These are phyloP conservation scores for Smutsia gigantea DNA, from an alignment of 2,797 vertebrate species.

Conservation along the genomic window DNA sequence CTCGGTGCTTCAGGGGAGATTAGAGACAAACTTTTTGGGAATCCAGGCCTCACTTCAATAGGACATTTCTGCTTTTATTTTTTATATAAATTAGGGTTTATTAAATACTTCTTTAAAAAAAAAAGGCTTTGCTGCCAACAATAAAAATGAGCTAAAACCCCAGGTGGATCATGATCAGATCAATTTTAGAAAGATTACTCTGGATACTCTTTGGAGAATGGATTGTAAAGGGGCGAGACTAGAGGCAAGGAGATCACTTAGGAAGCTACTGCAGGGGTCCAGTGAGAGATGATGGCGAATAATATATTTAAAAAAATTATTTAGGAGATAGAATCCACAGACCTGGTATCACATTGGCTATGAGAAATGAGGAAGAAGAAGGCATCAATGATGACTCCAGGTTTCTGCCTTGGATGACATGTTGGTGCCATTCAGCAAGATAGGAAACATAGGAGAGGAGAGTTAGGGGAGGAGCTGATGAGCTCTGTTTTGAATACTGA, in stretches of 20 bases:
- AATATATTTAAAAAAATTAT: neutral
- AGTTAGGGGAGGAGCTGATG: neutral
- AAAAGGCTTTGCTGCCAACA: neutral
- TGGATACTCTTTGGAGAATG: neutral
- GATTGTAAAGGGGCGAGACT: neutral
- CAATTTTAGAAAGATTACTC: conserved; percentile 25
- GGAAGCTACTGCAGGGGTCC: neutral
- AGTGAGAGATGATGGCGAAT: neutral
- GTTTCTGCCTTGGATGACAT: neutral
- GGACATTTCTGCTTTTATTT: neutral
- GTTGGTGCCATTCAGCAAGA: neutral
- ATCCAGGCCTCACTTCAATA: neutral
- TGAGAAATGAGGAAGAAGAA: neutral
- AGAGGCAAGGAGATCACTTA: neutral
- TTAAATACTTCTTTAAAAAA: conserved; percentile 35
- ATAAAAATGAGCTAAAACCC: neutral
- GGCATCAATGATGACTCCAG: neutral
- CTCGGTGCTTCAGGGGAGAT: neutral
- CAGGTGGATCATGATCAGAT: neutral
- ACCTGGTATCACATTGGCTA: neutral
- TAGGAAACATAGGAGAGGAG: neutral
- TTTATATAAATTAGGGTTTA: neutral
- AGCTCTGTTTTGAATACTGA: neutral
- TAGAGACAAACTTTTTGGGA: neutral
- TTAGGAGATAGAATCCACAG: neutral